These are phyloP conservation scores for Monomorium pharaonis DNA, from an alignment of 1,140 invertebrate species.

Conservation along the genomic window DNA sequence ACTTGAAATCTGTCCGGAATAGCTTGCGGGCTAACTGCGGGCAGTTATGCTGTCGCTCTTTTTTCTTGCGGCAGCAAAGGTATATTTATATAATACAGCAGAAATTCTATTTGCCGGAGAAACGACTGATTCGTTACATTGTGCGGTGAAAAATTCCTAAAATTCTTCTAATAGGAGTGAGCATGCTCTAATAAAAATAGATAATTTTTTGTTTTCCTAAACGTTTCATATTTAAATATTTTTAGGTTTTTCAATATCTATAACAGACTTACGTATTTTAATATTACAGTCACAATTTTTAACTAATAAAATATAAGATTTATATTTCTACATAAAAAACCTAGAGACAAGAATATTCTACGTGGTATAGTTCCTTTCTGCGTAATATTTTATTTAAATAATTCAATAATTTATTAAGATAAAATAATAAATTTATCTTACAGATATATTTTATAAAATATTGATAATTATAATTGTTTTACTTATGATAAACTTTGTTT, in stretches of 20 bases:
- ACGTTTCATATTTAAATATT: neutral
- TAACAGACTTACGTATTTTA: neutral
- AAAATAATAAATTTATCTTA: neutral
- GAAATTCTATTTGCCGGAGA: neutral
- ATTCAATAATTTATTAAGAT: neutral
- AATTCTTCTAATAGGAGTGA: neutral
- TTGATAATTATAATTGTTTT: too few relatives aligned
- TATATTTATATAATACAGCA: neutral
- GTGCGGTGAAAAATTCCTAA: neutral
- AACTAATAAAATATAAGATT: neutral
- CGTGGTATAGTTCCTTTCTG: neutral
- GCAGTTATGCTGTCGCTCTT: neutral
- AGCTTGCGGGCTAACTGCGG: slow-evolving; percentile 12
- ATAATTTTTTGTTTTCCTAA: too few relatives aligned
- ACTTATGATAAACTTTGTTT: too few relatives aligned
- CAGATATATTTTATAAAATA: neutral
- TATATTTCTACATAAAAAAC: neutral
- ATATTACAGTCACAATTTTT: neutral
- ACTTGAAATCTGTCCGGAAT: slow-evolving; percentile 48
- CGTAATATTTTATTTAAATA: neutral
- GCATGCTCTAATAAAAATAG: neutral
- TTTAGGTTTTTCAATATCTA: neutral
- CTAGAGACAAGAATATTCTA: neutral
- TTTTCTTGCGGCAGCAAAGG: neutral
- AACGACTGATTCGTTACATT: slow-evolving; percentile 4